Conservation (phyloP, 1,140 invertebrate species). For the Lordiphosa stackelbergi region DNA sequence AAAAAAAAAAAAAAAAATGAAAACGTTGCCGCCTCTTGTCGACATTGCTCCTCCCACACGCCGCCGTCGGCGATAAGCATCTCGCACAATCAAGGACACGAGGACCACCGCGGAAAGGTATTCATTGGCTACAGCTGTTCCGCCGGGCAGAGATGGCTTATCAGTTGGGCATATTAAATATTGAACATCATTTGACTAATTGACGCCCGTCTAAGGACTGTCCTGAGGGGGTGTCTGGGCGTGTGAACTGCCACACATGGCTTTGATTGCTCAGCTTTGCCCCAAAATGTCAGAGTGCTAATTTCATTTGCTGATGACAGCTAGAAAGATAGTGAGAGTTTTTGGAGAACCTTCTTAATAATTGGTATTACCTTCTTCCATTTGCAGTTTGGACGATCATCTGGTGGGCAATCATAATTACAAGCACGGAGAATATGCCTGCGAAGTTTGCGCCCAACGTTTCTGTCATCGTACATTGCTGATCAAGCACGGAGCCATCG, state of each 20-base stretch:
- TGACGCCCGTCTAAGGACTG: slow-evolving; percentile 44
- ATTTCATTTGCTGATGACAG: slow-evolving; percentile 64
- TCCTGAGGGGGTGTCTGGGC: slow-evolving; percentile 11
- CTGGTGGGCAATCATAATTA: slow-evolving; percentile 87
- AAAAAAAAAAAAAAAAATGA: slow-evolving; percentile 49
- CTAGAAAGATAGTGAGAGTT: slow-evolving; percentile 29
- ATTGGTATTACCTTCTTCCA: slow-evolving; percentile 4
- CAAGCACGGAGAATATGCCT: slow-evolving; percentile 86
- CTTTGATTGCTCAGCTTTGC: slow-evolving; percentile 47
- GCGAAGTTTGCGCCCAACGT: slow-evolving; percentile 89
- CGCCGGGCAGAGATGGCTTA: slow-evolving; percentile 48
- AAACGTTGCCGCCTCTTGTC: slow-evolving; percentile 69
- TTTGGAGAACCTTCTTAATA: slow-evolving; percentile 1
- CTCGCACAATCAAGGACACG: slow-evolving; percentile 57
- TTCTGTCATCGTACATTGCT: slow-evolving; percentile 90
- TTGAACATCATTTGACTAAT: slow-evolving; percentile 78
- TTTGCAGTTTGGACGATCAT: slow-evolving; percentile 89
- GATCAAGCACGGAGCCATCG: slow-evolving; percentile 88
- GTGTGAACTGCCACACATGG: slow-evolving; percentile 70
- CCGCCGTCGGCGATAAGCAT: slow-evolving; percentile 36
- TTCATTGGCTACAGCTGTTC: slow-evolving; percentile 64
- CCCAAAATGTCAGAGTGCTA: slow-evolving; percentile 46
- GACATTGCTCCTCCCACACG: slow-evolving; percentile 51
- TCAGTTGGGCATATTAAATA: slow-evolving; percentile 75
- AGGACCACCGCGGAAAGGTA: slow-evolving; percentile 17